These are phyloP conservation scores for Steinernema feltiae DNA, from an alignment of 1,140 invertebrate genomes.

Conservation along the genomic window DNA sequence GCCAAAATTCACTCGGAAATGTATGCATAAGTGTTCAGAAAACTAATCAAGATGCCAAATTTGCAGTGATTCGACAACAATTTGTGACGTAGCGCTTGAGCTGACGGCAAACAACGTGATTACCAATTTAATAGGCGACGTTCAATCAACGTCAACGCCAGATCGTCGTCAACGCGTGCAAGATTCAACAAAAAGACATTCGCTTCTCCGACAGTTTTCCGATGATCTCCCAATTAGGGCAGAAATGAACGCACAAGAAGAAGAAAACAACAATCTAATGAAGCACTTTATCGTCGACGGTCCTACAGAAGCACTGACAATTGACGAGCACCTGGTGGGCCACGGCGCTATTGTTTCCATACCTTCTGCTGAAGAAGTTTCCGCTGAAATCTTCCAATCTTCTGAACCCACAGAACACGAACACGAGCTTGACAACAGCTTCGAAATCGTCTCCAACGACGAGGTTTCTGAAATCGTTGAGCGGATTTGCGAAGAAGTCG, in stretches of 20 bases:
- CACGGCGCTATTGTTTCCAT: neutral
- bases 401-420: neutral
- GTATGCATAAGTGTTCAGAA: neutral
- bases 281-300: neutral
- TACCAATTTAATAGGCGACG: neutral
- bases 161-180: neutral
- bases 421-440: neutral
- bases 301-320: neutral
- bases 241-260: neutral
- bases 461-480: neutral
- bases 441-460: neutral
- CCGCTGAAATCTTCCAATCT: neutral
- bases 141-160: neutral
- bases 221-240: neutral
- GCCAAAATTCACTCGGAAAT: neutral
- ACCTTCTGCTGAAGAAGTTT: neutral
- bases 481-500: neutral
- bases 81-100: neutral
- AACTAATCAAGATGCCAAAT: neutral
- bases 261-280: neutral
- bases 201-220: neutral
- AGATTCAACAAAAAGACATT: neutral
- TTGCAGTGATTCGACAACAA: neutral
- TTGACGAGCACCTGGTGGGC: neutral
- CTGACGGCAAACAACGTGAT: neutral